Percentiles rank a stretch among this genome's conserved stretches.
These are phyloP conservation scores for Vombatus ursinus DNA, from an alignment of 2,113 vertebrate species.

Conservation along the genomic window DNA sequence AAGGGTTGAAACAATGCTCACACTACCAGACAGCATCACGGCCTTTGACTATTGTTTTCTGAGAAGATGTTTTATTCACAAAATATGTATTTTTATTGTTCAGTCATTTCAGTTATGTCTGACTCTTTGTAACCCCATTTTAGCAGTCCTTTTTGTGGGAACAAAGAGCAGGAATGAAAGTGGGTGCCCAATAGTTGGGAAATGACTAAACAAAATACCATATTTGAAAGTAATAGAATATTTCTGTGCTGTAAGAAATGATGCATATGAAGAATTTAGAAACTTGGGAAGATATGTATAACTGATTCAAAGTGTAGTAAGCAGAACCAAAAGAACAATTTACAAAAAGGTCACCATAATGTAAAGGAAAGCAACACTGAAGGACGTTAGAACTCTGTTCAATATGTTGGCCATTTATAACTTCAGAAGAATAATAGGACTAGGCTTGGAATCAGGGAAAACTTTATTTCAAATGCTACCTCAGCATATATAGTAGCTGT, in stretches of 20 bases:
- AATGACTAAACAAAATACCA: no score
- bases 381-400: neutral
- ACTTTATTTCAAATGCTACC: neutral
- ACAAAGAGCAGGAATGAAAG: neutral
- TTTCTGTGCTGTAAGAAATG: neutral
- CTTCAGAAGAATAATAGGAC: neutral
- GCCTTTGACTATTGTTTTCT: neutral
- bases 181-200: no score
- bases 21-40: neutral
- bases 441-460: neutral
- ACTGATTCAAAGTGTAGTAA: neutral
- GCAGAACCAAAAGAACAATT: neutral
- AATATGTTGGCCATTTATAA: neutral
- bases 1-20: neutral
- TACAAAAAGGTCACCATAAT: neutral
- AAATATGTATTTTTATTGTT: neutral
- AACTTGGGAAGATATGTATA: neutral
- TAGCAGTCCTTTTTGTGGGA: neutral
- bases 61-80: neutral
- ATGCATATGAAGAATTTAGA: neutral
- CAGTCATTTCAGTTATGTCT: no score
- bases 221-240: neutral
- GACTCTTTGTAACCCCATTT: no score
- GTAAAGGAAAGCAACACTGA: neutral
- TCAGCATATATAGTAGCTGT: neutral